These are phyloP conservation scores for Theristicus caerulescens DNA, from an alignment of 2,113 vertebrate species.

Conservation along the genomic window DNA sequence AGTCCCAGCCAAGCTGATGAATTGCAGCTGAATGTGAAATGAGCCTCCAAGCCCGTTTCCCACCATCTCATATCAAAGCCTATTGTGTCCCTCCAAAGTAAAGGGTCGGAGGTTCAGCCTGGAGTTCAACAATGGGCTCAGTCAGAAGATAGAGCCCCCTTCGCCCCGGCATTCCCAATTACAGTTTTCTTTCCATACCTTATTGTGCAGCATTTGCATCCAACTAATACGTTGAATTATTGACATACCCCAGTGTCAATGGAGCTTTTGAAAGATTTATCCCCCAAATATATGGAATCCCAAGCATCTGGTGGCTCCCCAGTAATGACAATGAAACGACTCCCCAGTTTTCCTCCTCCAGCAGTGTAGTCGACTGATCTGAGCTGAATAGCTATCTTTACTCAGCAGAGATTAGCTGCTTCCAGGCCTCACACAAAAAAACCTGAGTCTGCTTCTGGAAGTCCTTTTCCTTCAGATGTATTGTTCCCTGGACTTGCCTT, in stretches of 20 bases:
- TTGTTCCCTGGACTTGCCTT: conserved; percentile 13
- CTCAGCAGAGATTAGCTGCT: conserved; percentile 58
- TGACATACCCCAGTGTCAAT: conserved; percentile 80
- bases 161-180: conserved; percentile 76
- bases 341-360: conserved; percentile 47
- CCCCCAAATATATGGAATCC: conserved; percentile 77
- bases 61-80: conserved; percentile 92
- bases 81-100: conserved; percentile 90
- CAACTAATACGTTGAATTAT: conserved; percentile 80
- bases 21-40: conserved; percentile 87
- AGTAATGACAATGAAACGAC: conserved; percentile 59
- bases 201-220: conserved; percentile 82
- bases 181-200: conserved; percentile 79
- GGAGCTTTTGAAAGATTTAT: conserved; percentile 72
- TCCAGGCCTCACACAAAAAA: conserved; percentile 1
- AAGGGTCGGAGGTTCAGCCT: conserved; percentile 86
- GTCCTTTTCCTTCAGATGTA: conserved; percentile 28
- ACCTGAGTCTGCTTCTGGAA: conserved; percentile 17
- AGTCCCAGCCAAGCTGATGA: conserved; percentile 83
- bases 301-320: conserved; percentile 74
- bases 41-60: conserved; percentile 85
- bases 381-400: conserved; percentile 60
- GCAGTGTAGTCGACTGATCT: background rate
- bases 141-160: conserved; percentile 78
- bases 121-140: conserved; percentile 84